These are phyloP conservation scores for Coreoperca whiteheadi DNA, from an alignment of 2,113 vertebrate species.

Conservation along the genomic window DNA sequence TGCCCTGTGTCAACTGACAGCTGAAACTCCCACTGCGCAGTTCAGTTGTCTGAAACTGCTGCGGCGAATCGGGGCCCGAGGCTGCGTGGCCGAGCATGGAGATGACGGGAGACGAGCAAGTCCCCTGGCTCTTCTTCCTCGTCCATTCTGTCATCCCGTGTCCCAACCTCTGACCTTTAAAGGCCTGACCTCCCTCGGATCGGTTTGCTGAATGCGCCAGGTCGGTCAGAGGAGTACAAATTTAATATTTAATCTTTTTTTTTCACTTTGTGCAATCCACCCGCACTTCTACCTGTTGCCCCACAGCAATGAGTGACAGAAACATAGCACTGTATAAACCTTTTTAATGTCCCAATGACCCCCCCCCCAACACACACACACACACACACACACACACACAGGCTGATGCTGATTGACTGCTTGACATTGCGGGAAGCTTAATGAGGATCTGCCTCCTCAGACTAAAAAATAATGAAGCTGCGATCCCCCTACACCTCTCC, in stretches of 20 bases:
- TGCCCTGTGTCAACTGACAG: background rate
- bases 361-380: background rate
- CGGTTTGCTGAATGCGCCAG: slow-evolving; percentile 25
- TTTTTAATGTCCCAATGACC: slow-evolving; percentile 29
- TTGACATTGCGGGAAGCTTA: slow-evolving; percentile 42
- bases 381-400: slow-evolving; percentile 22
- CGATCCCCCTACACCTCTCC: background rate
- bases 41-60: slow-evolving; percentile 33
- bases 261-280: slow-evolving; percentile 49
- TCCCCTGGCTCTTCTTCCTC: slow-evolving; percentile 35
- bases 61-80: slow-evolving; percentile 38
- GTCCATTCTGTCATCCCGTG: background rate
- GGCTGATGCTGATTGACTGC: slow-evolving; percentile 50
- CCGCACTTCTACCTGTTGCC: slow-evolving; percentile 39
- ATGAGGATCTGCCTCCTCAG: slow-evolving; percentile 40
- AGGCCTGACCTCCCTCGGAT: slow-evolving; percentile 41
- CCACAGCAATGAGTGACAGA: slow-evolving; percentile 67
- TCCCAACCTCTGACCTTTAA: slow-evolving; percentile 54
- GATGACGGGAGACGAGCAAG: background rate
- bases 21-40: background rate
- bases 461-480: slow-evolving; percentile 58
- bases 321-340: slow-evolving; percentile 43
- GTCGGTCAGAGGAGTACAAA: slow-evolving; percentile 35
- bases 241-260: slow-evolving; percentile 71
- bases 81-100: slow-evolving; percentile 22